Evolutionary conservation across 2,797 vertebrate genomes (phyloP).

Genomic region (Arctocebus calabarensis): DNA sequence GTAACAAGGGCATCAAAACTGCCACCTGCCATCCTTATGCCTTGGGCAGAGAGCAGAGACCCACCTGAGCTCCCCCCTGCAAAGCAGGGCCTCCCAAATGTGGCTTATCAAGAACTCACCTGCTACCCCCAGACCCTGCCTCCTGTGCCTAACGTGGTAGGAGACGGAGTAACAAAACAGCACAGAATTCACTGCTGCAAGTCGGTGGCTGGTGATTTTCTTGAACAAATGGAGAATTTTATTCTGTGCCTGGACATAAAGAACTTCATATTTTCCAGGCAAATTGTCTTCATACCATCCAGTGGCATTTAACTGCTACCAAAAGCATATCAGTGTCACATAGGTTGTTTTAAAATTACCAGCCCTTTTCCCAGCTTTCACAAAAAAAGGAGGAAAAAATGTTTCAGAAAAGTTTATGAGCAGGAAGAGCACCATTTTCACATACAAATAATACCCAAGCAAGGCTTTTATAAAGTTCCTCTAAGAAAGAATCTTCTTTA

Average conservation of each 20-base stretch:
- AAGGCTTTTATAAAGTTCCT: constrained; percentile 58
- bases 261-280: constrained; percentile 43
- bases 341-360: constrained; percentile 62
- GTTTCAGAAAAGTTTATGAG: constrained; percentile 66
- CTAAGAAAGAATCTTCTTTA: constrained; percentile 39
- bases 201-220: not conserved
- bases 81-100: not conserved
- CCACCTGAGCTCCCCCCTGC: not conserved
- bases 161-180: not conserved
- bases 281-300: constrained; percentile 62
- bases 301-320: constrained; percentile 63
- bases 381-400: not conserved
- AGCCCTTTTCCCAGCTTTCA: constrained; percentile 46
- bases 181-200: not conserved
- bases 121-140: not conserved
- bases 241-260: not conserved
- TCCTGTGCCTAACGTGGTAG: not conserved
- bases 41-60: not conserved
- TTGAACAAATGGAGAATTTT: constrained; percentile 61
- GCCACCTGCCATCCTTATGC: rapidly evolving
- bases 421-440: constrained; percentile 51
- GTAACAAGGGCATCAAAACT: not conserved
- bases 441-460: constrained; percentile 52
- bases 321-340: constrained; percentile 67
- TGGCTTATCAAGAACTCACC: not conserved